Percentiles rank a stretch among this genome's conserved stretches.
Conservation (phyloP, 2,113 vertebrate genomes). For the Apteryx owenii region DNA sequence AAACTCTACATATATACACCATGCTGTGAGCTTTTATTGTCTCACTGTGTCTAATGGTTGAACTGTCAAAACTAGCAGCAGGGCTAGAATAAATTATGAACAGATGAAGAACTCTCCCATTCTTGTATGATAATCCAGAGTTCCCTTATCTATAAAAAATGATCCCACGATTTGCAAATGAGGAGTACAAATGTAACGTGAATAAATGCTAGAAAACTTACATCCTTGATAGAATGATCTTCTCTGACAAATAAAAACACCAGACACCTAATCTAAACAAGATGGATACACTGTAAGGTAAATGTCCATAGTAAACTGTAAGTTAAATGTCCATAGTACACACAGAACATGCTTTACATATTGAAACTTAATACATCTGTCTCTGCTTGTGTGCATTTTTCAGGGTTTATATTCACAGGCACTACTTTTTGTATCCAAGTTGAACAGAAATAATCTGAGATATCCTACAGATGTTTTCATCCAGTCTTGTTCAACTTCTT, state of each 20-base stretch:
- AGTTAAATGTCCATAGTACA: neutral
- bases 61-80: constrained; percentile 36
- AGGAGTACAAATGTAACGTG: neutral
- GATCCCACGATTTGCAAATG: neutral
- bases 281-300: neutral
- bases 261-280: neutral
- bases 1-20: neutral
- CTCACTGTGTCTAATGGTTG: constrained; percentile 19
- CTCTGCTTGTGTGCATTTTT: neutral
- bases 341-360: neutral
- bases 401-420: neutral
- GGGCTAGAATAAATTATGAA: constrained; percentile 34
- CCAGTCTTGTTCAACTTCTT: no score
- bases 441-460: neutral
- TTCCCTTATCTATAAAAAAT: constrained; percentile 37
- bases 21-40: constrained; percentile 55
- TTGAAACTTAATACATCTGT: neutral
- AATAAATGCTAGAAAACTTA: neutral
- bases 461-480: neutral
- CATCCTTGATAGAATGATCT: neutral
- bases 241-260: neutral
- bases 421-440: neutral
- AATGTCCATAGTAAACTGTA: neutral
- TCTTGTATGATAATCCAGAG: neutral
- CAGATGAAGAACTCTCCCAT: constrained; percentile 6